A percentile compares a stretch with the other conserved stretches of the same genome.
Evolutionary conservation across 2,797 vertebrate genomes (phyloP).

Genomic region (Semotilus atromaculatus): DNA sequence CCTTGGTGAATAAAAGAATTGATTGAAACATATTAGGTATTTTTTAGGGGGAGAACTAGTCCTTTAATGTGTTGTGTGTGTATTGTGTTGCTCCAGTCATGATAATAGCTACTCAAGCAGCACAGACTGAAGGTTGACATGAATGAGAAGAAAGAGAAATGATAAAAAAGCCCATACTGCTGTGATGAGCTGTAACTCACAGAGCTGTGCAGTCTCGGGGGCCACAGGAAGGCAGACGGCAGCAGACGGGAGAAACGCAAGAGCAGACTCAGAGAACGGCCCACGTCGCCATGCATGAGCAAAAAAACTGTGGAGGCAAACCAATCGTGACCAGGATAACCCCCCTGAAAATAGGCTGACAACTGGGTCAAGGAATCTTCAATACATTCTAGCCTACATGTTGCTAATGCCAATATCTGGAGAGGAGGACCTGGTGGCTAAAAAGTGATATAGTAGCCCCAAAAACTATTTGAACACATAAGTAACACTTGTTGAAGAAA

Average conservation of each 20-base stretch:
- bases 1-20: not conserved
- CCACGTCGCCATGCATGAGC: conserved; percentile 83
- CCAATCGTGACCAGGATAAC: conserved; percentile 89
- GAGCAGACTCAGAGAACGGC: conserved; percentile 81
- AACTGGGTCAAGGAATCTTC: conserved; percentile 78
- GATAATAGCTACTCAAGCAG: not conserved
- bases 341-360: conserved; percentile 79
- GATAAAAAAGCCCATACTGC: conserved; percentile 1
- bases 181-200: conserved; percentile 76
- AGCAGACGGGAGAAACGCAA: conserved; percentile 85
- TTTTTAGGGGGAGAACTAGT: not conserved
- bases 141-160: not conserved
- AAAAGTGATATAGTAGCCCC: not conserved
- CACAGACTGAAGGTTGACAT: conserved; percentile 1
- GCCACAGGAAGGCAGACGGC: conserved; percentile 91
- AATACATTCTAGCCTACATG: not conserved
- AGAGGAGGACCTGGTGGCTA: not conserved
- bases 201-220: conserved; percentile 84
- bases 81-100: not conserved
- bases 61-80: not conserved
- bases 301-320: conserved; percentile 90
- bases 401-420: not conserved
- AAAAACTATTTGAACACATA: not conserved
- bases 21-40: not conserved
- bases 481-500: not conserved